Evolutionary conservation across 2,113 vertebrate species (phyloP).

Genomic region (Meriones unguiculatus): DNA sequence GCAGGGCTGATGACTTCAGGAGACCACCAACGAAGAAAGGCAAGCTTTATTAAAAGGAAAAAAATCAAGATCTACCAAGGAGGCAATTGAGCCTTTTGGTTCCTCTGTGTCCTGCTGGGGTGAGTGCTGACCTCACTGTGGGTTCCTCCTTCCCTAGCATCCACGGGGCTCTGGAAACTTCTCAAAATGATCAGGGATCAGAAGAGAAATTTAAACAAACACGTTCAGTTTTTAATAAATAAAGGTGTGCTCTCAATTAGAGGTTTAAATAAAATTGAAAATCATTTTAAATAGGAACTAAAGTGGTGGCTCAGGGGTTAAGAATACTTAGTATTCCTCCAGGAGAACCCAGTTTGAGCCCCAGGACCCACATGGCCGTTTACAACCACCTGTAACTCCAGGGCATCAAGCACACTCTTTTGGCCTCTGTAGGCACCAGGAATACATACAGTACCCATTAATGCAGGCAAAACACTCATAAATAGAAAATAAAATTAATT

Average conservation of each 20-base stretch:
- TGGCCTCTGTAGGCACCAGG: not conserved
- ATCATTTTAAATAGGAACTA: not conserved
- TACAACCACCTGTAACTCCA: not conserved
- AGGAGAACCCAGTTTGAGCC: not conserved
- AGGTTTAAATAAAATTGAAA: slow-evolving; percentile 21
- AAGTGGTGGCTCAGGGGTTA: not conserved
- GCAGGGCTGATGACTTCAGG: slow-evolving; percentile 63
- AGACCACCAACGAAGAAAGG: slow-evolving; percentile 71
- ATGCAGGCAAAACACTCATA: not conserved
- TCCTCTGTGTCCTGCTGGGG: not conserved
- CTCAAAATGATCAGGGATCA: not conserved
- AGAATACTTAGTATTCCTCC: not conserved
- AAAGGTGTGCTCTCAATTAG: not conserved
- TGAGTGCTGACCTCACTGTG: not conserved
- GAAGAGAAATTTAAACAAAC: not conserved
- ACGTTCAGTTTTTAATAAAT: not conserved
- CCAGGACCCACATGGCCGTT: not conserved
- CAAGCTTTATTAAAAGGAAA: not conserved
- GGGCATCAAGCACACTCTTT: not conserved
- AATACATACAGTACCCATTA: not conserved
- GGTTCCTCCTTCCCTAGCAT: not conserved
- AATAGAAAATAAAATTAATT: not conserved
- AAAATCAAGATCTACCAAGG: not conserved
- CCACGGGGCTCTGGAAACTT: not conserved
- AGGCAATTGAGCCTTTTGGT: not conserved